Conservation (phyloP, 1,140 invertebrate species). For the Bradysia coprophila region DNA sequence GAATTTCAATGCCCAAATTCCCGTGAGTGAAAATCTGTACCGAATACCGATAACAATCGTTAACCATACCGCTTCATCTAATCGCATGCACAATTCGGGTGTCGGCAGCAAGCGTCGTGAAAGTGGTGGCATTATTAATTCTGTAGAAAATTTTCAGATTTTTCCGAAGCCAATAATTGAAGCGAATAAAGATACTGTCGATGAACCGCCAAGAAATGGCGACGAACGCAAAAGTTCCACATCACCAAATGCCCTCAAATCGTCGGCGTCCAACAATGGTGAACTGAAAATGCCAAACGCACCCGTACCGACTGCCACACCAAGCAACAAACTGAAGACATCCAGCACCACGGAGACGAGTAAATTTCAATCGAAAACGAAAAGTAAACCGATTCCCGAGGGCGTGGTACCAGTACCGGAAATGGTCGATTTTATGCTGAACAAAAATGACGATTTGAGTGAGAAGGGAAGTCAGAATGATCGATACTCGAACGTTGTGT, state of each 20-base stretch:
- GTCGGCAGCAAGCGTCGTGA: constrained; percentile 4
- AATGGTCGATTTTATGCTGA: constrained; percentile 16
- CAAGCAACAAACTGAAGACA: neutral
- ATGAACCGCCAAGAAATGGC: neutral
- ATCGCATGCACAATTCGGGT: constrained; percentile 3
- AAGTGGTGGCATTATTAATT: constrained; percentile 16
- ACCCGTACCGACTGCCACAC: neutral
- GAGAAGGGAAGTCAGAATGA: constrained; percentile 15
- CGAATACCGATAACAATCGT: constrained; percentile 15
- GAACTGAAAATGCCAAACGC: neutral
- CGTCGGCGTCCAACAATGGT: neutral
- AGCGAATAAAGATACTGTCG: constrained; percentile 6
- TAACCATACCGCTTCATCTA: constrained; percentile 8
- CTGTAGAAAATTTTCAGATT: constrained; percentile 26
- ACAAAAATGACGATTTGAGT: constrained; percentile 5
- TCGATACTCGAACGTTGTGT: constrained; percentile 17
- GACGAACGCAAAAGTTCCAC: neutral
- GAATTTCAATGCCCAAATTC: constrained; percentile 18
- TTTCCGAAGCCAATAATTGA: constrained; percentile 11
- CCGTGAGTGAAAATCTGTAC: constrained; percentile 22
- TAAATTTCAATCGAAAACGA: neutral
- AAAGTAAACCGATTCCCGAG: constrained; percentile 7
- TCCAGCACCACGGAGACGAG: neutral
- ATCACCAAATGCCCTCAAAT: neutral
- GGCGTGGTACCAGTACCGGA: constrained; percentile 22